Base-by-base conservation (phyloP, 2,113 vertebrate species). In the Antigone vipio region DNA sequence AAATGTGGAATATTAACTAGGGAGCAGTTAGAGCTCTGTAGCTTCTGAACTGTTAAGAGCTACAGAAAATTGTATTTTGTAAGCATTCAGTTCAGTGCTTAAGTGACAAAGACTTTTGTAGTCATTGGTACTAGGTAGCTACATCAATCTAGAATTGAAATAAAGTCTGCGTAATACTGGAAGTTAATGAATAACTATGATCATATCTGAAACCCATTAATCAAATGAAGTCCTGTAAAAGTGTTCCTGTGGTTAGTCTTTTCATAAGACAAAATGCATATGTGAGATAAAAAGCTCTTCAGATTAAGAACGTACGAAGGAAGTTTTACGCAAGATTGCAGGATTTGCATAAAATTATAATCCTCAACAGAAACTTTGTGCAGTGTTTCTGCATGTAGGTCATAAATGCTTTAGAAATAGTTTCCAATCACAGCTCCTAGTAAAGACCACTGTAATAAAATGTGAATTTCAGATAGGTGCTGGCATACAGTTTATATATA, bases 61-160 rank as follows among this genome's bases (percentile, higher is more conserved):
- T 60, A 52, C 35, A 80, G 73, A 55, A 67, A 68, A 40, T 34
- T 55, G 8, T 69, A 29, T 49, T 55, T 45, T 45, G 2, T 68
- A 23, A 79, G 45, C 10, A 4, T 56, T 88, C 1, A 0, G 0
- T 74, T 38, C 32, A 8, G n/a, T 60, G 52, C 49, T 49, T 44
- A 69, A 80, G 22, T 69, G n/a, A 19, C 60, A n/a, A 38, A 74
- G 20, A 40, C n/a, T 76, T 63, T 26, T 40, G 44, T 69, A 72
- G 50, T 83, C 35, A 24, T 8, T 29, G 58, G 15, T 74, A 42
- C 0, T 35, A 68, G 27, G 24, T 62, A 38, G 35, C 24, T 78
- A 87, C 78, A 71, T 52, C 2, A 7, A 10, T 81, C 42, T 50
- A 52, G 60, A 62, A 66, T 24, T 49, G 42, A 45, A 34, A 35